Conservation (phyloP, 30 jellyfish, hydroid and myxozoan species). For the Turritopsis rubra region DNA sequence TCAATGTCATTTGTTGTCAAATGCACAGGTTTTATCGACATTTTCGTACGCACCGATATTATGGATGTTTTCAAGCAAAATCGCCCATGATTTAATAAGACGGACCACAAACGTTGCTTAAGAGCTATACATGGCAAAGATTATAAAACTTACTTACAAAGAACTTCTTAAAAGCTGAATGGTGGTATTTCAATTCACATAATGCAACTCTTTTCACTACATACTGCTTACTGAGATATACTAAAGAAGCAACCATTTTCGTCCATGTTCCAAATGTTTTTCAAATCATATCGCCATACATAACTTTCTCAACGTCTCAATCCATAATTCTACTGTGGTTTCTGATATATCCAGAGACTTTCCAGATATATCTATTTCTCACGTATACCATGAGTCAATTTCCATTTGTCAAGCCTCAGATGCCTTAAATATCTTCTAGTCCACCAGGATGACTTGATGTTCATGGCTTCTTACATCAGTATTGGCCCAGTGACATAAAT, state of each 20-base stretch:
- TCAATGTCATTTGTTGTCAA: no score
- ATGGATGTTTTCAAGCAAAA: no score
- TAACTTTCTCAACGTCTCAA: no score
- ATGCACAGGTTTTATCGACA: no score
- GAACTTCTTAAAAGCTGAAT: no score
- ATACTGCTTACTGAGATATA: constrained; percentile 16
- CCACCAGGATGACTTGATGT: constrained; percentile 26
- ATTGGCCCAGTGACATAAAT: constrained; percentile 13
- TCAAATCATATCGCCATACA: constrained; percentile 29
- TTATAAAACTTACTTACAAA: no score
- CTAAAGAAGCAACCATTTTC: constrained; percentile 36
- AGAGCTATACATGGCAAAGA: no score
- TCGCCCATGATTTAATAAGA: no score
- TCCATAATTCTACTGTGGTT: constrained; percentile 28
- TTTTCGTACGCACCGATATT: no score
- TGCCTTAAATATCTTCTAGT: constrained; percentile 32
- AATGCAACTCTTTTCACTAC: neutral
- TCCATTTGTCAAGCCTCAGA: constrained; percentile 49
- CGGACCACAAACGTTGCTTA: no score
- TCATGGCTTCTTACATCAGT: constrained; percentile 36
- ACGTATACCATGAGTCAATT: constrained; percentile 11
- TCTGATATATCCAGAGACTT: constrained; percentile 29
- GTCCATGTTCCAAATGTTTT: constrained; percentile 27
- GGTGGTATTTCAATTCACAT: no score
- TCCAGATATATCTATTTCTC: constrained; percentile 37